A percentile compares a stretch with the other conserved stretches of the same genome.
These are phyloP conservation scores for Pandion haliaetus DNA, from an alignment of 2,113 vertebrate species.

Conservation along the genomic window DNA sequence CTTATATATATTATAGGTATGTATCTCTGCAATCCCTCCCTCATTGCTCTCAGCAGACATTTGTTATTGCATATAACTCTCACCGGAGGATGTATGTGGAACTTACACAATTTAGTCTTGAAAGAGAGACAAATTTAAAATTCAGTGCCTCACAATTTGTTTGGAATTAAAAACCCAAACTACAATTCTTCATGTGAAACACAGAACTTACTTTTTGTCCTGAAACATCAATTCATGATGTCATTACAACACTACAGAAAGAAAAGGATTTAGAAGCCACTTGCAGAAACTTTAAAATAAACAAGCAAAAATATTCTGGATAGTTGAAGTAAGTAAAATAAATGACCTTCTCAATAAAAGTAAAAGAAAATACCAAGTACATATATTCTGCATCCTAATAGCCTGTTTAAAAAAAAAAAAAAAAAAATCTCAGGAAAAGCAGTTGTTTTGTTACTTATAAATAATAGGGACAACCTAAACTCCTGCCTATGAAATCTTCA, in stretches of 20 bases:
- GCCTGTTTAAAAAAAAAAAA: not conserved
- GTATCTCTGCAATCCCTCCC: not conserved
- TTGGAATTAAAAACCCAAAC: not conserved
- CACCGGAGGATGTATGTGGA: not conserved
- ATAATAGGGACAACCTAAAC: not conserved
- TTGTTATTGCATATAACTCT: not conserved
- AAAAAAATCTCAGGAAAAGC: not conserved
- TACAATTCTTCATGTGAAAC: not conserved
- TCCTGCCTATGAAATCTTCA: not conserved
- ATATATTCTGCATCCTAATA: not conserved
- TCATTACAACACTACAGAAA: not conserved
- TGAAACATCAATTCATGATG: not conserved
- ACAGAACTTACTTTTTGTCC: not conserved
- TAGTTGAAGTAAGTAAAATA: not conserved
- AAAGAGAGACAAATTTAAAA: not conserved
- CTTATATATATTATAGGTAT: not conserved
- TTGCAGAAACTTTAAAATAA: not conserved
- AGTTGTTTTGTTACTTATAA: not conserved
- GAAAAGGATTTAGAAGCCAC: not conserved
- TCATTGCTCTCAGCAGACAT: not conserved
- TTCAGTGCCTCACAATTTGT: not conserved
- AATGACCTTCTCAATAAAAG: not conserved
- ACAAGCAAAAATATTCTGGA: no score
- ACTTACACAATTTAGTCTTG: not conserved
- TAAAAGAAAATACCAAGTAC: fast-evolving